Percentiles rank a stretch among this genome's conserved stretches.
These are phyloP conservation scores for Brachypterus glaber DNA, from an alignment of 2,888 invertebrate species.

Conservation along the genomic window DNA sequence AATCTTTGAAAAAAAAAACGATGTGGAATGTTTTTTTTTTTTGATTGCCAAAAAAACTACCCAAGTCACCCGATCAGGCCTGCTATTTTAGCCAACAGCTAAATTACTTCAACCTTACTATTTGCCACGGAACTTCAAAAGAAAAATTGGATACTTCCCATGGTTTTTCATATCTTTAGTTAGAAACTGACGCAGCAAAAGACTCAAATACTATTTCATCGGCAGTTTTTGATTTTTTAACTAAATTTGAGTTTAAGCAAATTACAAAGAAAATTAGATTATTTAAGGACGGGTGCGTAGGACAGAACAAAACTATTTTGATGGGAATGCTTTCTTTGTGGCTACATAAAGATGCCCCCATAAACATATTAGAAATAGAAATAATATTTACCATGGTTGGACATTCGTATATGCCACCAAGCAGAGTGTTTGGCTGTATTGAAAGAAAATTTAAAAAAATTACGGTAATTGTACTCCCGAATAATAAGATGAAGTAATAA, in stretches of 20 bases:
- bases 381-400: too few species aligned
- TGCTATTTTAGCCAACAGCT: constrained; percentile 11
- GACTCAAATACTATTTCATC: constrained; percentile 11
- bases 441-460: too few species aligned
- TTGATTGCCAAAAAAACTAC: constrained; percentile 10
- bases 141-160: constrained; percentile 2
- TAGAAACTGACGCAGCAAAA: constrained; percentile 5
- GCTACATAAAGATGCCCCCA: constrained; percentile 3
- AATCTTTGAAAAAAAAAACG: too few species aligned
- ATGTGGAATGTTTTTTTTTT: too few species aligned
- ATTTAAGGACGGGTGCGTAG: constrained; percentile 12
- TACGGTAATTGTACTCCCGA: too few species aligned
- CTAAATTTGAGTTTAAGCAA: too few species aligned
- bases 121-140: constrained; percentile 8
- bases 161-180: constrained; percentile 5
- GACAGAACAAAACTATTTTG: constrained; percentile 8
- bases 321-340: constrained; percentile 11
- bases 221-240: constrained; percentile 3
- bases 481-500: too few species aligned
- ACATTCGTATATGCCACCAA: too few species aligned
- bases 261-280: too few species aligned
- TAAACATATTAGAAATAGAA: constrained; percentile 4
- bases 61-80: constrained; percentile 12
- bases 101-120: constrained; percentile 12
- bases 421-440: too few species aligned